phyloP scores from a whole-genome alignment of 2,113 vertebrate species.

The Lophotis ruficrista region DNA sequence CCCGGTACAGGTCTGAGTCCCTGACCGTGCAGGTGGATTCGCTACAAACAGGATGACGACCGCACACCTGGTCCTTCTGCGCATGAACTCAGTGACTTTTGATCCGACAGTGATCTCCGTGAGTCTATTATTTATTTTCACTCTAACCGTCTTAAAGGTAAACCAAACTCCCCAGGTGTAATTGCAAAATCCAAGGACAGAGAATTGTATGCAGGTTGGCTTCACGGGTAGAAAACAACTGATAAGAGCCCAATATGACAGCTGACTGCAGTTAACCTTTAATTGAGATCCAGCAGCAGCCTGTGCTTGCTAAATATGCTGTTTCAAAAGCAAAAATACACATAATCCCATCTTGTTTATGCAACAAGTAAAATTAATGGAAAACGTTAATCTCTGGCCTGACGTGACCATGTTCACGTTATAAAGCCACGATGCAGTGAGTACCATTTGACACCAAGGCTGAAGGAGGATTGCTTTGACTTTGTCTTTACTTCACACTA shows the following conservation, averaged over 20 bases:
- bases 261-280: conserved; percentile 31
- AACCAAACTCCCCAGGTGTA: not conserved
- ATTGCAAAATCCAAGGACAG: conserved; percentile 30
- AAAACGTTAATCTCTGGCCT: not conserved
- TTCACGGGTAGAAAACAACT: conserved; percentile 27
- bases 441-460: not conserved
- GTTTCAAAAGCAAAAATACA: not conserved
- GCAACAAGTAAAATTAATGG: not conserved
- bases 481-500: not conserved
- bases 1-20: not conserved
- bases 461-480: not conserved
- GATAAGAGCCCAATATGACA: conserved; percentile 13
- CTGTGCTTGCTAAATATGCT: not conserved
- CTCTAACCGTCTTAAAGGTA: not conserved
- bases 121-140: not conserved
- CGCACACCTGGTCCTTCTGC: not conserved
- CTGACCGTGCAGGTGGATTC: not conserved
- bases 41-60: not conserved
- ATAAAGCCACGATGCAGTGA: not conserved
- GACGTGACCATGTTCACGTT: not conserved
- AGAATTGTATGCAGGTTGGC: not conserved
- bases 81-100: not conserved
- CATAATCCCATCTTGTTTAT: not conserved
- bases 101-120: not conserved
- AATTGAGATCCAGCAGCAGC: not conserved